Evolutionary conservation across 2,888 invertebrate species (phyloP).

Genomic region (Apodemia duryi): DNA sequence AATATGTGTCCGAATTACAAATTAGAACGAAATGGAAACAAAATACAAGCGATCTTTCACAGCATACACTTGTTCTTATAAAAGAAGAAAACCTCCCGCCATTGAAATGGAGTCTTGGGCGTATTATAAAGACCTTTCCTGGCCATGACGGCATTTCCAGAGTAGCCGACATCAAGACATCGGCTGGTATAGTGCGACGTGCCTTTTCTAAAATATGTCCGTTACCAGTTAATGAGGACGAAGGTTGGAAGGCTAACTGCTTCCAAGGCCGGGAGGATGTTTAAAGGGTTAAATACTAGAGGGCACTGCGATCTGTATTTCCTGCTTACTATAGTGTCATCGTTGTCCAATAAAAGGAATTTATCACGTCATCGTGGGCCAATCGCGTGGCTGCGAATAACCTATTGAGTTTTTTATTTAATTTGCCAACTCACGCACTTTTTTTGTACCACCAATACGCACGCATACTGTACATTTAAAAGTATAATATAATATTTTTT

Average conservation of each 20-base stretch:
- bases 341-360: neutral
- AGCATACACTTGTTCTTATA: conserved; percentile 27
- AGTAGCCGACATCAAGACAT: neutral
- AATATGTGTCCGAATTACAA: conserved; percentile 33
- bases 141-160: neutral
- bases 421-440: neutral
- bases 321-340: neutral
- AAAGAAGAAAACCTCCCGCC: conserved; percentile 32
- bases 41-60: conserved; percentile 17
- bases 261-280: conserved; percentile 2
- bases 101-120: conserved; percentile 31
- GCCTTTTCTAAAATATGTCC: too few relatives aligned
- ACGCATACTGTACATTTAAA: too few relatives aligned
- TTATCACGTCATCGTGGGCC: neutral
- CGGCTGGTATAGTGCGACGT: neutral
- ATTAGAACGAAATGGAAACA: conserved; percentile 31
- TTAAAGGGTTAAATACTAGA: neutral
- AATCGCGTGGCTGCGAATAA: neutral
- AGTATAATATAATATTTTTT: too few relatives aligned
- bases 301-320: neutral
- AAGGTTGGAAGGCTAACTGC: neutral
- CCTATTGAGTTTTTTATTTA: neutral
- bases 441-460: too few relatives aligned
- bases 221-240: neutral
- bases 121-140: conserved; percentile 21